Evolutionary conservation across 92 coral and sea anemone genomes (phyloP), one percentile per base, ranked within the genome.

Genomic region (Epizoanthus illoricatus): DNA sequence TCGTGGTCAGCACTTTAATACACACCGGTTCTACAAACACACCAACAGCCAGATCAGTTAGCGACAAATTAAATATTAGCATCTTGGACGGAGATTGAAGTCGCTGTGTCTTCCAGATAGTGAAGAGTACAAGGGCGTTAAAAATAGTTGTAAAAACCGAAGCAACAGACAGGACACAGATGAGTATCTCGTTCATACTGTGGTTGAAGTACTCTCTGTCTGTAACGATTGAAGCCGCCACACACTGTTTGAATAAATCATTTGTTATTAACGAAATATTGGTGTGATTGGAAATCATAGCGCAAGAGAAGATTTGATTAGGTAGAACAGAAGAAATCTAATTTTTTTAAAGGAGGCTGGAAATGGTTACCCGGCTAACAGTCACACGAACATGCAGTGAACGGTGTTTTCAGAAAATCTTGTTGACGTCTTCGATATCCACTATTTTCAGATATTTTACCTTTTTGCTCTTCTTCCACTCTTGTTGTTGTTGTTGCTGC

Each of bases 1-100:
- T 20, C 28, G 10, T 63, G 10, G 36, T 20, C 11, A 63, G 21
- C 21, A 24, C 67, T 19, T 63, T 63, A 24, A 24, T 24, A 6
- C 67, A 63, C 24, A 19, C 39, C 36, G 67, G 67, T 24, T 24
- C 21, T 8, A 63, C 67, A 19, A 63, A 63, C 28, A 63, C 67
- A 15, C 67, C 67, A 20, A 63, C 67, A 8, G 67, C 67, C 67
- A 63, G 67, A 24, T 63, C 67, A 63, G 67, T 63, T 63, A 63
- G 9, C 21, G 67, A 9, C 28, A 63, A 63, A 8, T 63, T 63
- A 12, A 63, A 63, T 63, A 63, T 63, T 11, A 63, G 67, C 36
- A 63, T 63, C 18, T 19, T 63, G 21, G 67, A 63, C 19, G 39
- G 64, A 20, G 36, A 63, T 20, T 63, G 39, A 24, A 63, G 67